These are phyloP conservation scores for Globodera ellingtonae DNA, from an alignment of 1,140 invertebrate species.

Conservation along the genomic window DNA sequence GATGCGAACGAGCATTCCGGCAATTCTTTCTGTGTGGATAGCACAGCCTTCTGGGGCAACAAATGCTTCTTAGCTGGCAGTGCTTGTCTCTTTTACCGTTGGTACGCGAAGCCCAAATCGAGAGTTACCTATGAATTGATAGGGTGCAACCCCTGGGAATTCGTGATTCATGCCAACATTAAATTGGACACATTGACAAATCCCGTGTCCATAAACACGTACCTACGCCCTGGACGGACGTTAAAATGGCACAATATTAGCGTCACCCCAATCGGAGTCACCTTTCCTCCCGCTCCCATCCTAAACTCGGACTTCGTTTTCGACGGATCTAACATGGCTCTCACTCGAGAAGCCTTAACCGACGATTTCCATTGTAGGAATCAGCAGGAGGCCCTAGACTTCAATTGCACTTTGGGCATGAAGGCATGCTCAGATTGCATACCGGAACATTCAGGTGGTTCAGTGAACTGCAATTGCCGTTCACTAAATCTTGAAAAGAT, in stretches of 20 bases:
- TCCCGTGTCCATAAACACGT: no score
- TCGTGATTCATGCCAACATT: no score
- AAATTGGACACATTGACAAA: no score
- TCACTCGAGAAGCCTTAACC: background rate
- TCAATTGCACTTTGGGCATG: background rate
- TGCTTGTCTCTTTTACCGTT: background rate
- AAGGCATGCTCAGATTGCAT: background rate
- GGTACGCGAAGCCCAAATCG: no score
- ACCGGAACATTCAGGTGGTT: background rate
- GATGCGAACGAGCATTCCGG: background rate
- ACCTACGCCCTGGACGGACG: no score
- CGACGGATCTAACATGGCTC: background rate
- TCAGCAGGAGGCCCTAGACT: background rate
- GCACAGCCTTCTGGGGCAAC: background rate
- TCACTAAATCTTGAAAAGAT: background rate
- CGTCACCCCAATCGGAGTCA: no score
- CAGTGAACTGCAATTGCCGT: background rate
- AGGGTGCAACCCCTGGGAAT: no score
- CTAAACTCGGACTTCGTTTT: background rate
- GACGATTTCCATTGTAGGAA: background rate
- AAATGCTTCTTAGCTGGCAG: background rate
- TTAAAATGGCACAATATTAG: no score
- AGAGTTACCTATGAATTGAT: no score
- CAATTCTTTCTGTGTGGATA: slow-evolving; percentile 7
- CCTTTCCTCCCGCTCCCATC: no score